A percentile compares a stretch with the other conserved stretches of the same genome.
Evolutionary conservation across 2,113 vertebrate species (phyloP).

Genomic region (Anolis carolinensis): DNA sequence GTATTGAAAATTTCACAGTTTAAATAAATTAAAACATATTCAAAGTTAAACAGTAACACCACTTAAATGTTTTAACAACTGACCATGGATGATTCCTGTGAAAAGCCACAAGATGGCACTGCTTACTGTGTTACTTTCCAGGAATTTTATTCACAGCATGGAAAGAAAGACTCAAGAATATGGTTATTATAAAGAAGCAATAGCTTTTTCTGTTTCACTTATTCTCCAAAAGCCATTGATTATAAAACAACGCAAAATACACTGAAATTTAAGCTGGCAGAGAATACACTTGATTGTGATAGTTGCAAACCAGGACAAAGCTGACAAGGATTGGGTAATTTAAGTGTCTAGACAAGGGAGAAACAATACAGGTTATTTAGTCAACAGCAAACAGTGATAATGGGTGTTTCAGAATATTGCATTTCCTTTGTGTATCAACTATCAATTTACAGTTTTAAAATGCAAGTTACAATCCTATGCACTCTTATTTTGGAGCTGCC

Average conservation of each 20-base stretch:
- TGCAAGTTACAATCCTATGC: neutral
- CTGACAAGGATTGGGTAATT: neutral
- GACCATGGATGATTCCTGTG: neutral
- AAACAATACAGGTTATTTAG: neutral
- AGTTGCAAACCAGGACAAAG: neutral
- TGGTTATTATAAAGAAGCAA: neutral
- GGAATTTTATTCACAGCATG: neutral
- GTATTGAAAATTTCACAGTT: no score
- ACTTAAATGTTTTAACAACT: neutral
- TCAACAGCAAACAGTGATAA: neutral
- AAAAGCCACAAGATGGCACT: constrained; percentile 57
- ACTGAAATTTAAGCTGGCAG: no score
- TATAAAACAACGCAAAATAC: neutral
- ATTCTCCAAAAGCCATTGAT: neutral
- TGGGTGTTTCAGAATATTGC: neutral
- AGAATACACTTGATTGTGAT: neutral
- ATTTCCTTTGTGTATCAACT: neutral
- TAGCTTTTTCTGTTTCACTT: neutral
- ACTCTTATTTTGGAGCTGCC: neutral
- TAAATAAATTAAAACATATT: no score
- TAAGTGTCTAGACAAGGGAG: neutral
- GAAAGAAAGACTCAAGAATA: neutral
- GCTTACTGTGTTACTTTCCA: neutral
- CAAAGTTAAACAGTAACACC: no score
- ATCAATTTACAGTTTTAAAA: neutral